Evolutionary conservation across 2,113 vertebrate genomes (phyloP), one percentile per base, ranked within the genome.

Genomic region (Brachypodius melanocephalos): DNA sequence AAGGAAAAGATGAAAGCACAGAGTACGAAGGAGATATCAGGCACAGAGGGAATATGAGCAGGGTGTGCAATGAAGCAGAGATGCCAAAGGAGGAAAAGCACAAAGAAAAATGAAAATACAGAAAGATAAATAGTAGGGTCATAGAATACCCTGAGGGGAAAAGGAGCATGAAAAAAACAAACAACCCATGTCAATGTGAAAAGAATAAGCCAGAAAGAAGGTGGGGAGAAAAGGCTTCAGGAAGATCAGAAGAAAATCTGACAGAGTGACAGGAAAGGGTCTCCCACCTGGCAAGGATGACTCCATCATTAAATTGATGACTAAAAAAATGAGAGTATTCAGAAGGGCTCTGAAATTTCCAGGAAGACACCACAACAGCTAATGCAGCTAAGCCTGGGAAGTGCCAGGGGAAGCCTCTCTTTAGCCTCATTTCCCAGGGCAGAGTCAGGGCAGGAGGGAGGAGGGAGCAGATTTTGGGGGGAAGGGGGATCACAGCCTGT

Each of bases 41-140:
- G 43, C 31, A 75, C 5, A 1, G 34, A 79, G 48, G 40, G 22
- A 92, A 68, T 57, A 78, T 4, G 13, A 87, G 25, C 38, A 85
- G 81, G 12, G 17, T 66, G 61, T 31, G 22, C 79, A 95, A 89
- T 28, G 66, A 88, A 73, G 71, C 38, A 76, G 68, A 87, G 69
- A 79, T 89, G 84, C 87, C 58, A 73, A 88, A 90, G 72, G 55
- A 90, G 28, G 9, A 42, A 75, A 45, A 75, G n/a, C 59, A 90
- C 29, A 75, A 83, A 78, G 28, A 65, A 91, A 93, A 85, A 88
- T 71, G 66, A 93, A 95, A 91, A 92, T 31, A 92, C 42, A 71
- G 78, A 66, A 68, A 69, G 55, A 87, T 75, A 65, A 75, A 75
- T 82, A 38, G 16, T 42, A 82, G 58, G 54, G 89, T 91, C 66